These are phyloP conservation scores for Aurelia aurita DNA, from an alignment of 30 jellyfish, hydroid and myxozoan genomes.

Conservation along the genomic window DNA sequence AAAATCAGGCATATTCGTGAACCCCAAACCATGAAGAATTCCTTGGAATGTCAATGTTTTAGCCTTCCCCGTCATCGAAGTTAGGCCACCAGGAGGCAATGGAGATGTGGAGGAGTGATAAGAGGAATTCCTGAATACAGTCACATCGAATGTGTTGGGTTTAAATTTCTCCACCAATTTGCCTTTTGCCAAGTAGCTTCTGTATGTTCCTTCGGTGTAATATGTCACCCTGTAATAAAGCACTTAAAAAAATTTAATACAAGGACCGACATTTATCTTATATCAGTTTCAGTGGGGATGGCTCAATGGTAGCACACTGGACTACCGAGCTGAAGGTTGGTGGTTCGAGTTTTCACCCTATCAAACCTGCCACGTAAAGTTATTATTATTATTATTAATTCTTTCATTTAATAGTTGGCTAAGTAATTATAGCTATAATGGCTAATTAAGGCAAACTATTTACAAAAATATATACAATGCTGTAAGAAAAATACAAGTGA, in stretches of 20 bases:
- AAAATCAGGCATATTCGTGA: constrained; percentile 65
- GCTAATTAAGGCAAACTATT: no score
- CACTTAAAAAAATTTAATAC: neutral
- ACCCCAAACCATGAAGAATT: constrained; percentile 71
- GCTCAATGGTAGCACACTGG: no score
- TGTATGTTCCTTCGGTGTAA: constrained; percentile 90
- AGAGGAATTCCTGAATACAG: constrained; percentile 71
- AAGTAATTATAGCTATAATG: no score
- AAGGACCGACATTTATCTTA: neutral
- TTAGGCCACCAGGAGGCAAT: constrained; percentile 77
- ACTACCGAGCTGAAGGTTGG: no score
- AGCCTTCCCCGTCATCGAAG: constrained; percentile 76
- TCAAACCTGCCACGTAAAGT: no score
- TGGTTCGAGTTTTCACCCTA: no score
- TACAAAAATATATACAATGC: no score
- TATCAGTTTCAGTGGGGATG: no score
- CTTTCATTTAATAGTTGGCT: no score
- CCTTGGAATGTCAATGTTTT: constrained; percentile 72
- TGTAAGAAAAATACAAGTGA: no score
- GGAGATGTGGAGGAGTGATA: constrained; percentile 71
- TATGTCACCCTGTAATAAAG: constrained; percentile 71
- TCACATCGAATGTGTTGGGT: constrained; percentile 72
- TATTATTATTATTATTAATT: no score
- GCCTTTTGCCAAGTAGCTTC: constrained; percentile 93
- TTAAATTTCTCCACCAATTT: constrained; percentile 59